These are phyloP conservation scores for Phalacrocorax pelagicus DNA, from an alignment of 2,113 vertebrate genomes.

Conservation along the genomic window DNA sequence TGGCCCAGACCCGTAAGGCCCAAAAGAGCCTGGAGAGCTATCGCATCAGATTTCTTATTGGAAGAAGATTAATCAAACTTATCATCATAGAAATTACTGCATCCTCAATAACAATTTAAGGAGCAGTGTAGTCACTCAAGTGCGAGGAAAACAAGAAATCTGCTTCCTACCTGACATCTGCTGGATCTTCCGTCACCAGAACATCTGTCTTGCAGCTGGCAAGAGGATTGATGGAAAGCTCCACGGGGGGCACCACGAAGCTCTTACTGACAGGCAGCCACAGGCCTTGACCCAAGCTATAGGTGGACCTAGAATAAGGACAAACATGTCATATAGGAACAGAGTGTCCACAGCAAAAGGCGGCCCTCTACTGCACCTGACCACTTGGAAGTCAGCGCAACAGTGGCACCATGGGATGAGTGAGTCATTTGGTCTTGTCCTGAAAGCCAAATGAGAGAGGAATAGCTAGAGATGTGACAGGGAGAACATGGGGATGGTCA, in stretches of 20 bases:
- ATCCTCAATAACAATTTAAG: not conserved
- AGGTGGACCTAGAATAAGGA: conserved; percentile 87
- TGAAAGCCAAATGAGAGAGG: not conserved
- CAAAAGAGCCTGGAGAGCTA: not conserved
- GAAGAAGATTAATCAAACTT: conserved; percentile 7
- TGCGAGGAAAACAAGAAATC: not conserved
- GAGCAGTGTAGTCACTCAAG: not conserved
- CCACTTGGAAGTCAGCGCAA: not conserved
- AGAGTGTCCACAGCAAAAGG: not conserved
- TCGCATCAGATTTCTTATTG: not conserved
- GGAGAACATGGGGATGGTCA: not conserved
- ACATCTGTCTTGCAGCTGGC: conserved; percentile 99
- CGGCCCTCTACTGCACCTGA: not conserved
- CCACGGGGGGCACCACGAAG: conserved; percentile 95
- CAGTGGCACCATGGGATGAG: not conserved
- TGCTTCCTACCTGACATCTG: conserved; percentile 92
- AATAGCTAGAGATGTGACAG: not conserved
- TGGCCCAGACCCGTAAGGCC: not conserved
- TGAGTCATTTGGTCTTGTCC: not conserved
- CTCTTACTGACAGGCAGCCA: conserved; percentile 99
- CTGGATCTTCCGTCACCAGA: conserved; percentile 94
- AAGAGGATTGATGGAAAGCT: conserved; percentile 96
- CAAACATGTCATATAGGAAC: not conserved
- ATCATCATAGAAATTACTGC: not conserved
- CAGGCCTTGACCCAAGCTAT: conserved; percentile 94